Percentiles rank a stretch among this genome's conserved stretches.
phyloP scores from a whole-genome alignment of 23 tunicate species.

The Halocynthia roretzi region DNA sequence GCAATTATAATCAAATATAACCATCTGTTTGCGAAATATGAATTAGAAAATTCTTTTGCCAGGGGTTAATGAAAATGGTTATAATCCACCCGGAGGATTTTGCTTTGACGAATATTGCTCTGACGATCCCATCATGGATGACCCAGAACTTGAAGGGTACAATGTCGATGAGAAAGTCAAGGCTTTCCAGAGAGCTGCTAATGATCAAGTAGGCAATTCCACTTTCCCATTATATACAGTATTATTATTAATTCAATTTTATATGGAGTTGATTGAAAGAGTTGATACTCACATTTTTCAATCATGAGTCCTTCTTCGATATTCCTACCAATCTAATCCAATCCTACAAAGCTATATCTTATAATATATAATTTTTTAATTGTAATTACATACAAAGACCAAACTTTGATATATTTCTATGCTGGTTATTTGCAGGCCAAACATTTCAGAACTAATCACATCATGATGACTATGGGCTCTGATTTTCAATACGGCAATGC shows the following conservation, averaged over 20 bases:
- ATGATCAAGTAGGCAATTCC: slow-evolving; percentile 27
- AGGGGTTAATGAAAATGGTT: slow-evolving; percentile 97
- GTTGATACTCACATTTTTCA: background rate
- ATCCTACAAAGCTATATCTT: background rate
- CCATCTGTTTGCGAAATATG: background rate
- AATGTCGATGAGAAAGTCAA: slow-evolving; percentile 86
- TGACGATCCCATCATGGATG: slow-evolving; percentile 97
- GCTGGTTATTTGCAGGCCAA: slow-evolving; percentile 37
- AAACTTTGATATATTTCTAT: background rate
- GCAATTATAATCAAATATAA: too few relatives aligned
- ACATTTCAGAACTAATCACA: slow-evolving; percentile 95
- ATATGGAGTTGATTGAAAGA: too few relatives aligned
- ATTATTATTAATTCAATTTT: too few relatives aligned
- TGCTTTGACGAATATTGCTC: slow-evolving; percentile 87
- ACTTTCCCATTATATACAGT: too few relatives aligned
- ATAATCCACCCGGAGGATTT: slow-evolving; percentile 91
- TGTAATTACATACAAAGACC: too few relatives aligned
- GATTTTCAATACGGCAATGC: slow-evolving; percentile 99
- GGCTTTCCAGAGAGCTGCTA: slow-evolving; percentile 66
- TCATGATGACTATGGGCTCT: slow-evolving; percentile 99
- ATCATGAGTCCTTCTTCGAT: background rate
- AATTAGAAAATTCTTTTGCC: background rate
- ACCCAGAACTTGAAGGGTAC: slow-evolving; percentile 69
- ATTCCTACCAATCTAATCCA: background rate
- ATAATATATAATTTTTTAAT: background rate